Conservation (phyloP, 2,888 invertebrate genomes). For the Cordilura impudica region DNA sequence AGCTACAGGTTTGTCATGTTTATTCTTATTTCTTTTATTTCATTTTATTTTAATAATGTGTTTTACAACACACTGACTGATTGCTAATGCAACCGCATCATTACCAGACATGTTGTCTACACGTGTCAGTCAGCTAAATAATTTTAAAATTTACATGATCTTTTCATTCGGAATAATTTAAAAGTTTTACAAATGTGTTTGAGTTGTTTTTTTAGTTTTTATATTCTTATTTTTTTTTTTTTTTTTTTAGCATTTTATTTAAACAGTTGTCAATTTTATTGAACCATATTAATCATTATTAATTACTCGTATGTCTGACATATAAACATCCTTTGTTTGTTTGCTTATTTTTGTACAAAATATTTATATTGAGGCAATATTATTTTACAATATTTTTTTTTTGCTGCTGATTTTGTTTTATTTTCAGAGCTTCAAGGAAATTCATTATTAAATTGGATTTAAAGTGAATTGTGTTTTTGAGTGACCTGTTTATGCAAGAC, state of each 20-base stretch:
- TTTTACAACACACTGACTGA: not conserved
- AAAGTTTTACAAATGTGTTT: conserved; percentile 3
- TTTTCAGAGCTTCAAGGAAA: too few species aligned
- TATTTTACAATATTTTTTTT: not conserved
- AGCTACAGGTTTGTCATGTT: not conserved
- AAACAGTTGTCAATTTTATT: conserved; percentile 17
- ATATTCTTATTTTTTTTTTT: not conserved
- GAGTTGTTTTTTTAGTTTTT: not conserved
- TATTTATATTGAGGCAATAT: not conserved
- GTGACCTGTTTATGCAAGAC: too few species aligned
- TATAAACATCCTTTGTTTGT: not conserved
- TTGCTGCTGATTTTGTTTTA: not conserved
- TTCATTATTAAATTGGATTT: too few species aligned
- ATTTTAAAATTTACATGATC: not conserved
- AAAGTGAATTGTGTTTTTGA: too few species aligned
- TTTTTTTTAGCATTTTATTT: not conserved
- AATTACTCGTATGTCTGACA: conserved; percentile 20
- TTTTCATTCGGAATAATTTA: not conserved
- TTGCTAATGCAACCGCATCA: not conserved
- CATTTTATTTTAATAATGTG: not conserved
- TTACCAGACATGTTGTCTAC: conserved; percentile 1
- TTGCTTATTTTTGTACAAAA: not conserved
- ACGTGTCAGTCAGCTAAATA: conserved; percentile 3
- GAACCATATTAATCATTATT: conserved; percentile 6
- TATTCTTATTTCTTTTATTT: not conserved